phyloP scores from a whole-genome alignment of 2,797 vertebrate species.

The Platyrinchus mystaceus region DNA sequence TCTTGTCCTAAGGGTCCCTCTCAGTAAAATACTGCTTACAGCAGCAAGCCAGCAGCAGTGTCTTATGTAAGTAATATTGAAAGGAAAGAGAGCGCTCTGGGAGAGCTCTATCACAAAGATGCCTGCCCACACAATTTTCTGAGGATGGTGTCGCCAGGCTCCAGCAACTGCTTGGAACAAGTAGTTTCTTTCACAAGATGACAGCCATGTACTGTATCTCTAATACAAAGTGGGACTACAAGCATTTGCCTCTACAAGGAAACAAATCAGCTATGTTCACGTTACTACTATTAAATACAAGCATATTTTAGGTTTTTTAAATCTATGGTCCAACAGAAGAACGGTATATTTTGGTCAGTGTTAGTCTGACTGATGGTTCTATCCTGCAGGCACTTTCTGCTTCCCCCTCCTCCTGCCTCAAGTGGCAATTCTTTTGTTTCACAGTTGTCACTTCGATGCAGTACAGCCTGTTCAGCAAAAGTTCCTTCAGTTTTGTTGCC shows the following conservation, averaged over 20 bases:
- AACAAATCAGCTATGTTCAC: background rate
- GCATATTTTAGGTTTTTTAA: background rate
- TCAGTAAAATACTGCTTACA: constrained; percentile 64
- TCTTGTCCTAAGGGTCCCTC: constrained; percentile 63
- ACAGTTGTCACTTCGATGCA: background rate
- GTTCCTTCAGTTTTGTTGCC: background rate
- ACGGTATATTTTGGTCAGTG: background rate
- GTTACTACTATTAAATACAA: background rate
- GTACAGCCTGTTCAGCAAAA: background rate
- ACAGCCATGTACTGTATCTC: background rate
- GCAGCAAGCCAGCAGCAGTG: constrained; percentile 52
- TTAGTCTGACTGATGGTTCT: background rate
- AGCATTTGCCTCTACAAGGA: constrained; percentile 4
- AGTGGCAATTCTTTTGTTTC: background rate
- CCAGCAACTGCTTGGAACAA: constrained; percentile 34
- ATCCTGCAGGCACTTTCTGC: background rate
- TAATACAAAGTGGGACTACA: background rate
- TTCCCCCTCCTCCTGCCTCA: background rate
- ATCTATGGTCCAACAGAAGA: background rate
- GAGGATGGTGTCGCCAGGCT: constrained; percentile 36
- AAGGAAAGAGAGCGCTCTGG: constrained; percentile 43
- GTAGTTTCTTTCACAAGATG: constrained; percentile 30
- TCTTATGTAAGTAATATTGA: constrained; percentile 63
- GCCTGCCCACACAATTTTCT: constrained; percentile 57
- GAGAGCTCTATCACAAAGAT: constrained; percentile 54